phyloP scores from a whole-genome alignment of 2,888 invertebrate genomes.

The Cantharis rustica region DNA sequence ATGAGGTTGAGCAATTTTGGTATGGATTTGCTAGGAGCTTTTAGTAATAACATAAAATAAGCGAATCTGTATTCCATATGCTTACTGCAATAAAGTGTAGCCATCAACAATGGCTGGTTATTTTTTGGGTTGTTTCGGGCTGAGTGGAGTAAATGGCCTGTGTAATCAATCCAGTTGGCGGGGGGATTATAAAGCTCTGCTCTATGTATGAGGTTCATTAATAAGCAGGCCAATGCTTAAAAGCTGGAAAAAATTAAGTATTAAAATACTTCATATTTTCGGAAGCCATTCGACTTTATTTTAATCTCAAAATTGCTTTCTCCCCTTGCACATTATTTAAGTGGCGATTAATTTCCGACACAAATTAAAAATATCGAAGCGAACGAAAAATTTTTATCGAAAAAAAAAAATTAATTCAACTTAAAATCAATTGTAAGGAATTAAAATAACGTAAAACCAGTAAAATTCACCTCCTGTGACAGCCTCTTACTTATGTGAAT shows the following conservation, averaged over 20 bases:
- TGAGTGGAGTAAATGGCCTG: conserved; percentile 51
- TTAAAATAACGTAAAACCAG: background rate
- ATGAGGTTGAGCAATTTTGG: conserved; percentile 38
- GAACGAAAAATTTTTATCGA: background rate
- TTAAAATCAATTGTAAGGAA: background rate
- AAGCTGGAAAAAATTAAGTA: conserved; percentile 5
- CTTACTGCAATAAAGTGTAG: conserved; percentile 49
- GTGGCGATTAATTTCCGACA: background rate
- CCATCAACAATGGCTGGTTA: conserved; percentile 53
- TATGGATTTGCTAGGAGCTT: conserved; percentile 26
- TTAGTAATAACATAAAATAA: conserved; percentile 35
- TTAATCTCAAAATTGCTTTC: background rate
- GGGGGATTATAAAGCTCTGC: conserved; percentile 46
- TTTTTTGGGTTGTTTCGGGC: conserved; percentile 51
- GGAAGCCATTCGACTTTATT: background rate
- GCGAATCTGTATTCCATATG: conserved; percentile 52
- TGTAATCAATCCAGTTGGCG: conserved; percentile 52
- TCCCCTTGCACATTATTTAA: background rate
- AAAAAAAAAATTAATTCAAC: background rate
- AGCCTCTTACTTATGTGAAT: background rate
- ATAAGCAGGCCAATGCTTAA: conserved; percentile 37
- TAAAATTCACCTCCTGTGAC: background rate
- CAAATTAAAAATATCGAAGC: background rate
- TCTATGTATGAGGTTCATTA: conserved; percentile 47
- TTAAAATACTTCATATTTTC: background rate